These are phyloP conservation scores for Delia radicum DNA, from an alignment of 1,140 invertebrate genomes.

Conservation along the genomic window DNA sequence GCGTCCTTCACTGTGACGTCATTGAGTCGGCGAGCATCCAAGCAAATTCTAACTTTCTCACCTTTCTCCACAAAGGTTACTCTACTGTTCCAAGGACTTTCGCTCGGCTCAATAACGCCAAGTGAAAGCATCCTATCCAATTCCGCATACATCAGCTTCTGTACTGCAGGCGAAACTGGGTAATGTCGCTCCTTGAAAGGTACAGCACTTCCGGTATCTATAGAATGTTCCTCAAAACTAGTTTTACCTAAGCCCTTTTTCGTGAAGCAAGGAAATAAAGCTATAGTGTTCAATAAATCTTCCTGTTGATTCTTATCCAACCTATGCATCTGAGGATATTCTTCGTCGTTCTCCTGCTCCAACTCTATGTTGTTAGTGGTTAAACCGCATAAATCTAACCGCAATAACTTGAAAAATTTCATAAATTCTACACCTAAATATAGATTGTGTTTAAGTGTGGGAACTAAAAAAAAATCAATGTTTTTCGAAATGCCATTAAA, in stretches of 20 bases:
- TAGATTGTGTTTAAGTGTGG: background rate
- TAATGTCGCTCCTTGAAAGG: conserved; percentile 19
- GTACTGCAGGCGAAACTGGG: conserved; percentile 10
- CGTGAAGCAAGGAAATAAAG: background rate
- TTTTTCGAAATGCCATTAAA: background rate
- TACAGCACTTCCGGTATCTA: background rate
- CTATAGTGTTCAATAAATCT: background rate
- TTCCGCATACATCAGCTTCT: conserved; percentile 15
- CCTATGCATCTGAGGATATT: background rate
- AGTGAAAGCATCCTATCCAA: conserved; percentile 4
- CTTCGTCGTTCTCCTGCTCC: background rate
- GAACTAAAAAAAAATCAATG: conserved; percentile 2
- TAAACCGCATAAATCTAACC: background rate
- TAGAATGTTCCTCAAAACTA: background rate
- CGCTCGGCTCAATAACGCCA: background rate
- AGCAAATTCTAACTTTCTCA: conserved; percentile 8
- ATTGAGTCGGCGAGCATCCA: conserved; percentile 6
- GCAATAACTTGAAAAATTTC: conserved; percentile 28
- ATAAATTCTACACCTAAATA: conserved; percentile 21
- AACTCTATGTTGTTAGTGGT: too few relatives aligned
- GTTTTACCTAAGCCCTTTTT: conserved; percentile 20
- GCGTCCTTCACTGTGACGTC: background rate
- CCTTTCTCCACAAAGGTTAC: background rate
- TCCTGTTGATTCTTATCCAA: background rate
- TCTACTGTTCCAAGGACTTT: conserved; percentile 26